Conservation (phyloP, 2,113 vertebrate genomes). For the Pleuronectes platessa region DNA sequence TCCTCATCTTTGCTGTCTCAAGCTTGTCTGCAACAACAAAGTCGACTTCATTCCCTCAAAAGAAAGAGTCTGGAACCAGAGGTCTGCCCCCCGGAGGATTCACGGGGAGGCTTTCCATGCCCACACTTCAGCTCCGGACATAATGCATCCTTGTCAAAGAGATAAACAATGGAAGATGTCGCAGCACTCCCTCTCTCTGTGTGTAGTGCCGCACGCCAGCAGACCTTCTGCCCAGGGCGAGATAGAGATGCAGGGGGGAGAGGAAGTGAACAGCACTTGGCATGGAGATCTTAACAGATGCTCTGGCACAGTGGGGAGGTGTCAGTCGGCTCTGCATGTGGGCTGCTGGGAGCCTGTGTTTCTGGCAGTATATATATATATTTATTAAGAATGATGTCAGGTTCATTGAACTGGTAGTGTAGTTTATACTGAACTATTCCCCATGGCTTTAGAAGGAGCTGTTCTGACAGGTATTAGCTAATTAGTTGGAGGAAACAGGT, state of each 20-base stretch:
- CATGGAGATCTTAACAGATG: conserved; percentile 37
- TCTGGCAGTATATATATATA: too few species aligned
- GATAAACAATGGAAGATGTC: conserved; percentile 38
- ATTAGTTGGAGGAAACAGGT: background rate
- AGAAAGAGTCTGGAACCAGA: conserved; percentile 10
- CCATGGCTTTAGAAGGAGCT: background rate
- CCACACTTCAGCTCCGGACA: conserved; percentile 5
- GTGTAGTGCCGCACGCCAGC: conserved; percentile 3
- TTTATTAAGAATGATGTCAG: background rate
- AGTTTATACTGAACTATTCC: background rate
- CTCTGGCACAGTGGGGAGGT: conserved; percentile 12
- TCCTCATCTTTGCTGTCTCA: conserved; percentile 10
- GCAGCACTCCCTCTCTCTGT: conserved; percentile 1
- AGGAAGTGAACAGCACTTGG: conserved; percentile 15
- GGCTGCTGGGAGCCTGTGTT: background rate
- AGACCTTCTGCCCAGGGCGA: conserved; percentile 51
- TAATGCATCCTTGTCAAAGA: conserved; percentile 17
- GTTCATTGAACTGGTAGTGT: background rate
- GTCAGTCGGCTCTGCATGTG: conserved; percentile 18
- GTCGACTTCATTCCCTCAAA: conserved; percentile 7
- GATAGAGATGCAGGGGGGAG: background rate
- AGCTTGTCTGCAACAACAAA: conserved; percentile 24
- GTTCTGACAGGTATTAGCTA: background rate
- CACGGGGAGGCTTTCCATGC: conserved; percentile 11
- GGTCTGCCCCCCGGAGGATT: conserved; percentile 24